Conservation (phyloP, 2,113 vertebrate genomes). For the Chionomys nivalis region DNA sequence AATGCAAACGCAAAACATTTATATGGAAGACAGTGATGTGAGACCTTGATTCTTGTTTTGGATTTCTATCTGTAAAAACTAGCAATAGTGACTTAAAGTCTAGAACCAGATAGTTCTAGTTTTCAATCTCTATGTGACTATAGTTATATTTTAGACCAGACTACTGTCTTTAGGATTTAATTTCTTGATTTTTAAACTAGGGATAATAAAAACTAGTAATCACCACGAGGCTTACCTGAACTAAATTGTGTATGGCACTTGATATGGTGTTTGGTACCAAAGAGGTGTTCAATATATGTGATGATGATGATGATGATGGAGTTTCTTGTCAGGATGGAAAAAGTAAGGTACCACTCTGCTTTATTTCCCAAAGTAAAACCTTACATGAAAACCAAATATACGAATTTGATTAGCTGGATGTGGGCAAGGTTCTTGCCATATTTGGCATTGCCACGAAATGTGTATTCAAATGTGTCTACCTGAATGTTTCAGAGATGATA, state of each 20-base stretch:
- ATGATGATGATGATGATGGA: neutral
- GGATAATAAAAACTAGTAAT: neutral
- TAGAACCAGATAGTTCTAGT: neutral
- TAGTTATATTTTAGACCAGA: neutral
- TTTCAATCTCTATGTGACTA: neutral
- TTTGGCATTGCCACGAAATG: neutral
- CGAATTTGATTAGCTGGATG: neutral
- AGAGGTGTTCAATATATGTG: neutral
- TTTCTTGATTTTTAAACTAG: slow-evolving; percentile 45
- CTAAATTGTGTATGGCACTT: neutral
- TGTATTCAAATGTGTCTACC: neutral
- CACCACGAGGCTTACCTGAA: neutral
- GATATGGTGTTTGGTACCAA: neutral
- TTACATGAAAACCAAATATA: neutral
- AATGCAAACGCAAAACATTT: slow-evolving; percentile 52
- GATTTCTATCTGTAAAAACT: slow-evolving; percentile 16
- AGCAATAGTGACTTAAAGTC: neutral
- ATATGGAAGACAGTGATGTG: neutral
- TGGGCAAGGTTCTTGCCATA: neutral
- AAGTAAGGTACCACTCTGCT: neutral
- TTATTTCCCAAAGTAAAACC: neutral
- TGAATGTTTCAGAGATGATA: neutral
- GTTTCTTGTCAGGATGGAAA: neutral
- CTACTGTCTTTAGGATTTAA: neutral
- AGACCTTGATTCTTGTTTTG: neutral